Conservation (phyloP, 1,140 invertebrate genomes). For the Kradibia gibbosae region DNA sequence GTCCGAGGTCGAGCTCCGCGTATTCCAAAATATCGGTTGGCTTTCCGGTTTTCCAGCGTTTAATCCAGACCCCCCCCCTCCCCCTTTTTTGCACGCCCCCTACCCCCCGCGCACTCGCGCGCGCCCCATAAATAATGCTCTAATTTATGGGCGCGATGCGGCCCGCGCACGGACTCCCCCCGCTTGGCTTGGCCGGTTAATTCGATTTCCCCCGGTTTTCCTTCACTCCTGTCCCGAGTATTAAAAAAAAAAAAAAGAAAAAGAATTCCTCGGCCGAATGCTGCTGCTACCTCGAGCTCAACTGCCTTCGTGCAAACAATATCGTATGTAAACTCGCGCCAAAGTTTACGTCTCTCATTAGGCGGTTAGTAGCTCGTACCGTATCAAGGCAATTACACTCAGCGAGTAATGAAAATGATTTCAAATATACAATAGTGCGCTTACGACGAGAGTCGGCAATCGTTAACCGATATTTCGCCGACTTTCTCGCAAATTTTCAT, state of each 20-base stretch:
- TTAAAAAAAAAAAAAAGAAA: too few relatives aligned
- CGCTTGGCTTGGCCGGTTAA: background rate
- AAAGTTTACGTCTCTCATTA: background rate
- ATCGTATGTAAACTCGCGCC: background rate
- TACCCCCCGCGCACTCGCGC: too few relatives aligned
- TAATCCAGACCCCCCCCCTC: background rate
- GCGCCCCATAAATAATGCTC: conserved; percentile 24
- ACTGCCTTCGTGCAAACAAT: background rate
- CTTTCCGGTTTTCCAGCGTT: conserved; percentile 24
- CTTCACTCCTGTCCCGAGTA: background rate
- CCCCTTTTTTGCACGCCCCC: too few relatives aligned
- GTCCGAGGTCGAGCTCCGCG: background rate
- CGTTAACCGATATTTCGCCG: too few relatives aligned
- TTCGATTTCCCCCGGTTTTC: conserved; percentile 30
- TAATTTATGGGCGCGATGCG: background rate
- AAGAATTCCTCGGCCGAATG: background rate
- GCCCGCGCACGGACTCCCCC: background rate
- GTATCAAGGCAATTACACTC: background rate
- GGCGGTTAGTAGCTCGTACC: background rate
- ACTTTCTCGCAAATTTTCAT: too few relatives aligned
- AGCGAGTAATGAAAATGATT: background rate
- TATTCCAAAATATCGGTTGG: conserved; percentile 1
- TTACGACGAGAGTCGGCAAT: too few relatives aligned
- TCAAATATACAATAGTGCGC: background rate
- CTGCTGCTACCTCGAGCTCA: background rate